Base-by-base conservation (phyloP, 2,797 vertebrate species). In the Petrocephalus schoutedeni region DNA sequence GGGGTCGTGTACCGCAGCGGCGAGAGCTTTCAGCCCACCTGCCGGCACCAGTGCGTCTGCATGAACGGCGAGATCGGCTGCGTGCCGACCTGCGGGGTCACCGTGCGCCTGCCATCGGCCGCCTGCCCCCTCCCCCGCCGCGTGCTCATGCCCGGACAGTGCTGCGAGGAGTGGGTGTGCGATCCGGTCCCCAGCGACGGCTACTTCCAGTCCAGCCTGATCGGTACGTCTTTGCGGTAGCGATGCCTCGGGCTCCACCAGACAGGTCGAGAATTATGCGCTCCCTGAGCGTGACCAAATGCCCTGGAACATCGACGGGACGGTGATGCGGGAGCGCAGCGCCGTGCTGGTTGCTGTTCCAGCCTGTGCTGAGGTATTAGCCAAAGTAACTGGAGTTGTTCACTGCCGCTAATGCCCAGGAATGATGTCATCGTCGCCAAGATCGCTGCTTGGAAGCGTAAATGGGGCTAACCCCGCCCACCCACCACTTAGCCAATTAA, bases 151-250 rank as follows among this genome's bases (percentile, higher is more conserved):
- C 94, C 45, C 2, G 92, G 93, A 4, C 93, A 93, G 28, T 96
- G 96, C 93, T 96, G 96, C 0, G 95, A 96, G 64, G 96, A 96
- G 91, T 96, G 95, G 95, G 53, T 94, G 87, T 97, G 96, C 0
- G 92, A 95, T 57, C 90, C 94, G 88, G 91, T 88, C 0, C 90
- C 90, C 0, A 57, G 92, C 86, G 93, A 93, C 21, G 88, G 90
- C 9, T 88, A 0, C 89, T 92, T 93, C 0, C 89, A 93, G 89
- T 93, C 92, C 0, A 93, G 90, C 89, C 90, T 93, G 91, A 94
- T 94, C 0, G 95, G 95, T 95, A 89, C 92, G 94, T 0, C 80
- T 53, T 83, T 28, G 41, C 3, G 3, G 53, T 28, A 23, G 41
- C 19, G n/a, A 19, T 14, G 3, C 41, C 41, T 51, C 41, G 23